A percentile compares a stretch with the other conserved stretches of the same genome.
These are phyloP conservation scores for Hyles vespertilio DNA, from an alignment of 1,140 invertebrate species.

Conservation along the genomic window DNA sequence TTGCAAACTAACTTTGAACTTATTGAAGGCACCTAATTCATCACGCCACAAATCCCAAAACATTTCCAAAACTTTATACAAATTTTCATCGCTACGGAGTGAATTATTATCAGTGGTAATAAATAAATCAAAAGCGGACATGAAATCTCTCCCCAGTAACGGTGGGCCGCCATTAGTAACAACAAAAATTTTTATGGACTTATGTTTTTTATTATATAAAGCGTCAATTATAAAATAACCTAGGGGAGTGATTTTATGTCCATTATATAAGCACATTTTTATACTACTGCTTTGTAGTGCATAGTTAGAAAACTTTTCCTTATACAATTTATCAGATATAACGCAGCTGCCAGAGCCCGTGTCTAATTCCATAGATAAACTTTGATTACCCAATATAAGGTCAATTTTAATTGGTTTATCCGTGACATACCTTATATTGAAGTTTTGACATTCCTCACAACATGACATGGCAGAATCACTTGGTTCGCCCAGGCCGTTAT, in stretches of 20 bases:
- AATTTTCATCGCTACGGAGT: not conserved
- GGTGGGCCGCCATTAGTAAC: constrained; percentile 23
- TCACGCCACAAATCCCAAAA: not conserved
- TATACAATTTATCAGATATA: too few relatives aligned
- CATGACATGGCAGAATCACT: too few relatives aligned
- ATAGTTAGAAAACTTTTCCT: too few relatives aligned
- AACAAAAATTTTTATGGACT: constrained; percentile 15
- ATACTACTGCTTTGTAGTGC: constrained; percentile 6
- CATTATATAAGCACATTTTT: constrained; percentile 18
- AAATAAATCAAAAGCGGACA: constrained; percentile 23
- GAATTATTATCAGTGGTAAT: constrained; percentile 10
- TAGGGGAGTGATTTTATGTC: constrained; percentile 27
- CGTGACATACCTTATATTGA: constrained; percentile 15
- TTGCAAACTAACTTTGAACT: too few relatives aligned
- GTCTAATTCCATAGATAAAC: constrained; percentile 25
- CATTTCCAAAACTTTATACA: not conserved
- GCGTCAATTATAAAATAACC: constrained; percentile 21
- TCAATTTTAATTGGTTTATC: constrained; percentile 22
- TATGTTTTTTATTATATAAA: constrained; percentile 11
- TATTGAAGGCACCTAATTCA: too few relatives aligned
- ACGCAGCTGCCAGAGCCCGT: constrained; percentile 5
- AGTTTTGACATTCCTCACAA: too few relatives aligned
- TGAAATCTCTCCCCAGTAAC: constrained; percentile 35
- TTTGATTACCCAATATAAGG: constrained; percentile 10
- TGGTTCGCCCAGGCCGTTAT: too few relatives aligned